Conservation (phyloP, 2,113 vertebrate genomes). For the Amphilophus citrinellus region DNA sequence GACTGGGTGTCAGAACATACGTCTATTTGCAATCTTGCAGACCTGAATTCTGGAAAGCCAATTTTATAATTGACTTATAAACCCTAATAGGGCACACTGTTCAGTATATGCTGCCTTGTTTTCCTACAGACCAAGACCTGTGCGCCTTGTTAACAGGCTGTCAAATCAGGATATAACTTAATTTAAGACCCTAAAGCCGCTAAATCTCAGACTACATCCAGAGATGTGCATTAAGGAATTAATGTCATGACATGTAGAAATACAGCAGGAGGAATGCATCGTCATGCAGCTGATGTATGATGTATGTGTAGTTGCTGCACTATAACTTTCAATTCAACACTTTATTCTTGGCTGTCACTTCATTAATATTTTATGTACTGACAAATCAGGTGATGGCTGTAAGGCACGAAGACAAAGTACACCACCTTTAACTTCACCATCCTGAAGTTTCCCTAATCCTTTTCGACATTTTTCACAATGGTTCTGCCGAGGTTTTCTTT, state of each 20-base stretch:
- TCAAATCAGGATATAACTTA: conserved; percentile 44
- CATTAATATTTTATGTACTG: not conserved
- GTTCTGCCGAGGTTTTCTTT: conserved; percentile 14
- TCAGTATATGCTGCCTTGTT: conserved; percentile 10
- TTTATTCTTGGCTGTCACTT: not conserved
- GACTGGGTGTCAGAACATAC: not conserved
- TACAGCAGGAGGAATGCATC: conserved; percentile 21
- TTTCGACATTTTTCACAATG: conserved; percentile 13
- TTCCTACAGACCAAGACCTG: conserved; percentile 15
- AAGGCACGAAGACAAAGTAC: conserved; percentile 1
- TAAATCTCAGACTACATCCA: conserved; percentile 45
- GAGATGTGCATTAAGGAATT: conserved; percentile 64
- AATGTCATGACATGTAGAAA: conserved; percentile 48
- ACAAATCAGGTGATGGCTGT: not conserved
- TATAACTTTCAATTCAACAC: not conserved
- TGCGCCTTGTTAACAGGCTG: conserved; percentile 37
- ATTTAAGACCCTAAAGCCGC: conserved; percentile 57
- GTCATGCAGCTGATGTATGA: not conserved
- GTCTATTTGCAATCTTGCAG: conserved; percentile 19
- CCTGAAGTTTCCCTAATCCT: not conserved
- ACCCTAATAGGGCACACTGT: conserved; percentile 4
- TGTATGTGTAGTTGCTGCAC: not conserved
- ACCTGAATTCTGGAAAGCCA: conserved; percentile 20
- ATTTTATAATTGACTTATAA: conserved; percentile 33
- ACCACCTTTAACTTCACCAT: not conserved